A percentile compares a stretch with the other conserved stretches of the same genome.
Conservation (phyloP, 2,888 invertebrate genomes). For the Eubasilissa splendida region DNA sequence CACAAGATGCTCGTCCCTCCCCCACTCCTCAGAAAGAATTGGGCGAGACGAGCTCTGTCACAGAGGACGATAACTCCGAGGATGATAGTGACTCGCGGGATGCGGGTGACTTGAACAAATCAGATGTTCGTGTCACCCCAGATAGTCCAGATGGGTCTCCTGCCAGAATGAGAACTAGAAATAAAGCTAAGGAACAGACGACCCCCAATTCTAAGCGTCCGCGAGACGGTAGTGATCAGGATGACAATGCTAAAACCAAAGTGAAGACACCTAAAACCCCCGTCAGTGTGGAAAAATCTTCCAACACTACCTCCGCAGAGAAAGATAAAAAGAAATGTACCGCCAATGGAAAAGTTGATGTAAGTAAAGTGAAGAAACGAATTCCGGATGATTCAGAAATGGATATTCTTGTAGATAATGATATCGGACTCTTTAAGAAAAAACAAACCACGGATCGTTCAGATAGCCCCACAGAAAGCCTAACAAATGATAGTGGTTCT, state of each 20-base stretch:
- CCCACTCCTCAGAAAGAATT: slow-evolving; percentile 78
- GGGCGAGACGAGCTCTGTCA: slow-evolving; percentile 84
- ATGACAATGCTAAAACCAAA: slow-evolving; percentile 66
- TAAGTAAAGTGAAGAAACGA: slow-evolving; percentile 75
- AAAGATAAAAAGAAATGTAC: slow-evolving; percentile 60
- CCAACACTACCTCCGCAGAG: slow-evolving; percentile 64
- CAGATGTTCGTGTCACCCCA: slow-evolving; percentile 85
- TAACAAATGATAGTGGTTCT: slow-evolving; percentile 86
- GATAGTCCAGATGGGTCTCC: slow-evolving; percentile 87
- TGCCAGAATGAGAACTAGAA: slow-evolving; percentile 90
- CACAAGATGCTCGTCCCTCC: slow-evolving; percentile 75
- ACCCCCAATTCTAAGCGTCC: slow-evolving; percentile 70
- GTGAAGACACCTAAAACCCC: slow-evolving; percentile 65
- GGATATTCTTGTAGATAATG: slow-evolving; percentile 74
- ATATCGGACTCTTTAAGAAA: slow-evolving; percentile 75
- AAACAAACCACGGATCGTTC: slow-evolving; percentile 72
- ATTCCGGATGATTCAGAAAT: slow-evolving; percentile 71
- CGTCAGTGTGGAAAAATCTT: slow-evolving; percentile 65
- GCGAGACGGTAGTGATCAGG: slow-evolving; percentile 68
- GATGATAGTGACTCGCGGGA: slow-evolving; percentile 96
- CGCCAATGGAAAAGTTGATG: slow-evolving; percentile 70
- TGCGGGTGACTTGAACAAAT: slow-evolving; percentile 85
- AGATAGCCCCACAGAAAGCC: slow-evolving; percentile 87
- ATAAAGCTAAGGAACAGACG: slow-evolving; percentile 85
- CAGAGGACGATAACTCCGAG: slow-evolving; percentile 93